A percentile compares a stretch with the other conserved stretches of the same genome.
Evolutionary conservation across 2,113 vertebrate species (phyloP).

Genomic region (Oncorhynchus keta): DNA sequence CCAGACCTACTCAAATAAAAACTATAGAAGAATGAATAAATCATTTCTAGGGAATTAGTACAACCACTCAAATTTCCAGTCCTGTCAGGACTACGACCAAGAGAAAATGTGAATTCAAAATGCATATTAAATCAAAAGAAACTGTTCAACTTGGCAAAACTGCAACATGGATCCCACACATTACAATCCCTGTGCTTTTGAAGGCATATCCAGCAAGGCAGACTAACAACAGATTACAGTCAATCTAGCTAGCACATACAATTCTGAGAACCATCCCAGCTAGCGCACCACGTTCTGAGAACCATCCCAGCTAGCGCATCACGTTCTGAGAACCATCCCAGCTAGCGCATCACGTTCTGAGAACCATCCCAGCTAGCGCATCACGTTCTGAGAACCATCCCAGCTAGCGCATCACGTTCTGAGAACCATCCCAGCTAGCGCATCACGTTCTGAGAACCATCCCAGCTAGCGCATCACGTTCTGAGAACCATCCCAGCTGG

Average conservation of each 20-base stretch:
- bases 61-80: slow-evolving; percentile 28
- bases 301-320: too few species aligned
- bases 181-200: slow-evolving; percentile 45
- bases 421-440: too few species aligned
- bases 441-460: too few species aligned
- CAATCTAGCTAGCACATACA: neutral
- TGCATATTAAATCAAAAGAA: slow-evolving; percentile 51
- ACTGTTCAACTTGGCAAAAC: slow-evolving; percentile 57
- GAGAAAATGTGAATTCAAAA: slow-evolving; percentile 50
- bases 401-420: too few species aligned
- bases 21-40: neutral
- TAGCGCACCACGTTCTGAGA: too few species aligned
- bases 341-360: too few species aligned
- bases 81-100: slow-evolving; percentile 42
- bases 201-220: slow-evolving; percentile 43
- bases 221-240: slow-evolving; percentile 32
- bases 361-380: too few species aligned
- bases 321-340: too few species aligned
- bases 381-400: too few species aligned
- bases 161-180: slow-evolving; percentile 42
- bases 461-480: too few species aligned
- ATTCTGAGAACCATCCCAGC: too few species aligned
- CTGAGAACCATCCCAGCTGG: too few species aligned
- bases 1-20: neutral
- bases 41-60: slow-evolving; percentile 18